These are phyloP conservation scores for Albula goreensis DNA, from an alignment of 2,113 vertebrate genomes.

Conservation along the genomic window DNA sequence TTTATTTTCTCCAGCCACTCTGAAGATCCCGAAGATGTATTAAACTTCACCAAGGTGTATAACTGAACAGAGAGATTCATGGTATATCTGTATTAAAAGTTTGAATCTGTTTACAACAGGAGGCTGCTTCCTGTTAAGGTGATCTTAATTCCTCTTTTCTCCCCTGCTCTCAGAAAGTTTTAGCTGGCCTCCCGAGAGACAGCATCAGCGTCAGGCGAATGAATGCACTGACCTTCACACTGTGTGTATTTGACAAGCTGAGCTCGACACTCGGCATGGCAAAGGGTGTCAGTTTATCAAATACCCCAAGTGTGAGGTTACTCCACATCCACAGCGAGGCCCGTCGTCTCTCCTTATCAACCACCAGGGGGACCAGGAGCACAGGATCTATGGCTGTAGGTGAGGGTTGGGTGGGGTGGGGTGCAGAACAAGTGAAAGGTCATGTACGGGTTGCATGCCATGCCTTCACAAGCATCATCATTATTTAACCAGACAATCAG, in stretches of 20 bases:
- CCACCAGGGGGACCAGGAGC: background rate
- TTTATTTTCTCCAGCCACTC: background rate
- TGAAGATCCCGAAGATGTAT: background rate
- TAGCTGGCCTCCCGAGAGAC: no score
- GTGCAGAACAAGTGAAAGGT: background rate
- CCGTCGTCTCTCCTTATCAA: background rate
- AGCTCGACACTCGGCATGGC: conserved; percentile 76
- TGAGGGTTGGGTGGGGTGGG: no score
- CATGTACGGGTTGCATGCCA: background rate
- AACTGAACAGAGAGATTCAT: background rate
- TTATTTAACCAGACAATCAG: no score
- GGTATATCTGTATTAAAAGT: background rate
- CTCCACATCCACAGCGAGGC: background rate
- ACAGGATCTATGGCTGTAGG: background rate
- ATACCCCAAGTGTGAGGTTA: conserved; percentile 80
- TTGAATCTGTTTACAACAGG: background rate
- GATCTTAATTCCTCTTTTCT: background rate
- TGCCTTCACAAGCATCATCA: no score
- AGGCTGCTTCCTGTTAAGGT: background rate
- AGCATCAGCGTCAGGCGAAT: background rate
- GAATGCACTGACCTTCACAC: conserved; percentile 57
- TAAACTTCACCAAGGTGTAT: background rate
- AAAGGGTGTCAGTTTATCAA: conserved; percentile 87
- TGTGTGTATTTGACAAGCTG: conserved; percentile 87
- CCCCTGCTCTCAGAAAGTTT: background rate